Evolutionary conservation across 2,797 vertebrate species (phyloP), one percentile per base, ranked within the genome.

Genomic region (Novumbra hubbsi): DNA sequence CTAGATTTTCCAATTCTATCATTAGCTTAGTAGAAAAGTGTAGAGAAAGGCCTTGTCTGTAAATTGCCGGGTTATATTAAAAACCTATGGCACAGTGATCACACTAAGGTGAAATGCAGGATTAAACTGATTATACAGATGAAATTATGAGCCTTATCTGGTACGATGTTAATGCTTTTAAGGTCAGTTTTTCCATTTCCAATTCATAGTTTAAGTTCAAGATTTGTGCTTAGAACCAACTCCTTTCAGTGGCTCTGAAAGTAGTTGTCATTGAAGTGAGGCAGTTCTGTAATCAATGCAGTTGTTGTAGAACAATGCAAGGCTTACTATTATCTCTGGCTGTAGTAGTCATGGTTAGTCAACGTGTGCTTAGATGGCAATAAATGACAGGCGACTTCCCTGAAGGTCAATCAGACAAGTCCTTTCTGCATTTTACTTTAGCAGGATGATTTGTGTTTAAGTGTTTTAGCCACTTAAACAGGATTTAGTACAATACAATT

Each of bases 251-350:
- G 52, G 52, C 52, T 55, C 48, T 81, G 73, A 69, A 70, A 73
- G 81, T 76, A 74, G 73, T 52, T 70, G 57, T 83, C 80, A 81
- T 83, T 81, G 64, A 34, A 73, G 57, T 72, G 76, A 72, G 41
- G 30, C 75, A 71, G 62, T 50, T 62, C 70, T 83, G 69, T 85
- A 86, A 88, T 86, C 79, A 89, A 76, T 49, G 6, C 32, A 64
- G 70, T 21, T 69, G 28, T 38, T 24, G 52, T 12, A n/a, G 57
- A 8, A 41, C 41, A 41, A 7, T 41, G 41, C 41, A 2, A 41
- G 28, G 17, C 52, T 21, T 38, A 28, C 45, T 55, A 62, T 76
- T 78, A 72, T 65, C 72, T 63, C 63, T 69, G 32, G 27, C 38
- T 52, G 60, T 57, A 62, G 57, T 69, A 82, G 71, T 85, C 85